Evolutionary conservation across 2,797 vertebrate genomes (phyloP), one percentile per base, ranked within the genome.

Genomic region (Cirrhinus mrigala): DNA sequence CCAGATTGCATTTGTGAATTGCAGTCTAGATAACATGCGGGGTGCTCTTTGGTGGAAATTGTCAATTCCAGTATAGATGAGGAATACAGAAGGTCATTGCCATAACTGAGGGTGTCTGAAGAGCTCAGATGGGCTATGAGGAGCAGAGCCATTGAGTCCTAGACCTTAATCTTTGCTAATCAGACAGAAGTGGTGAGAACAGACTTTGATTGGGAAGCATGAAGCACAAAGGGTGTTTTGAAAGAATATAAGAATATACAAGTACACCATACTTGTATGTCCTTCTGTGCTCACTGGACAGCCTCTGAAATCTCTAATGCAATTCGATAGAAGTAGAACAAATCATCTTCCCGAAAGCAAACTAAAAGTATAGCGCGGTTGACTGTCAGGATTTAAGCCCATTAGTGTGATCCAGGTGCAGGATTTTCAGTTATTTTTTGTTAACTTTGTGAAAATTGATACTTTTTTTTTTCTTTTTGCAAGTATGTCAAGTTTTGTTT

Each of bases 91-190:
- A 52, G 68, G 77, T 85, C 69, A 85, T 29, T 12, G 1, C 6
- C 29, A 6, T 85, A 62, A 50, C 66, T n/a, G 40, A 50, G 40
- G 20, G 29, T 52, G 44, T 85, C 46, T 85, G 24, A 64, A 73
- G 69, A 64, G 46, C 52, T 24, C 3, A 12, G 48, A 73, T 56
- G 48, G 73, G 48, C 29, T 40, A 7, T 24, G 73, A 54, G 22
- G 16, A 73, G 10, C 24, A 79, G 60, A 64, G 66, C 66, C 54
- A 70, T 62, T 3, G 6, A 79, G 22, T 24, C 24, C 15, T 10
- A 44, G 37, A 80, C 37, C 89, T 88, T 93, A 92, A 92, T 93
- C 86, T 88, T 88, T 87, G 86, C 91, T 92, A 94, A 94, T 93
- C 88, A 91, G 89, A 92, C 91, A 89, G 88, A 92, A 94, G 93